Base-by-base conservation (phyloP, 1,140 invertebrate genomes). In the Pseudomyrmex concolor region DNA sequence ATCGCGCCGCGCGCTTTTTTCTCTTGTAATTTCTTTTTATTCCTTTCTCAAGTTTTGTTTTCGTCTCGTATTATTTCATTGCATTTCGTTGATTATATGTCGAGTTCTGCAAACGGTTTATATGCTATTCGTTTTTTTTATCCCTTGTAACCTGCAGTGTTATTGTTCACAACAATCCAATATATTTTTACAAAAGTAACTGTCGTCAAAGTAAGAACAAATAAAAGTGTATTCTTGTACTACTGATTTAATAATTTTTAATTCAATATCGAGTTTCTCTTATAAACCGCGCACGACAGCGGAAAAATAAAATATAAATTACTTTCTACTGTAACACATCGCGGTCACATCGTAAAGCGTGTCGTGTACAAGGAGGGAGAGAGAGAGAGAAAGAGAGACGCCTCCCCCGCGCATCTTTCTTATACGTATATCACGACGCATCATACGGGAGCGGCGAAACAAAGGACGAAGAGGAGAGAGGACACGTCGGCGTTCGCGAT, bases 401-500 rank as follows among this genome's bases (percentile, higher is more conserved):
- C 71, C 34, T 22, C 25, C 13, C 2, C 48, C 67, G 22, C 67
- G 19, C 50, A 15, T 25, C 34, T 25, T 2, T 13, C 7, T 25
- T 25, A 17, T 48, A 45, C 15, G n/a, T 19, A 15, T 43, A 17
- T 62, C 25, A 9, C 19, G 22, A 25, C 8, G 10, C 17, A 17
- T 22, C 68, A 45, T 12, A 34, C 7, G 45, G 43, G 13, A 51
- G 10, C 43, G 70, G 59, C 59, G 48, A 55, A 34, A 54, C 19
- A 50, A 83, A 83, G 72, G 59, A 12, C n/a, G 22, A 77, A 63
- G 72, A 54, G 70, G 19, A 25, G 43, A n/a, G 43, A 17, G 25
- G 54, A 64, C 54, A 64, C 19, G 60, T 70, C 48, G 80, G 71
- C 22, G 45, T 74, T 63, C 55, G 57, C 77, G 60, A 82, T 72